Percentiles rank a stretch among this genome's conserved stretches.
Evolutionary conservation across 2,888 invertebrate species (phyloP).

Genomic region (Chouioia cunea): DNA sequence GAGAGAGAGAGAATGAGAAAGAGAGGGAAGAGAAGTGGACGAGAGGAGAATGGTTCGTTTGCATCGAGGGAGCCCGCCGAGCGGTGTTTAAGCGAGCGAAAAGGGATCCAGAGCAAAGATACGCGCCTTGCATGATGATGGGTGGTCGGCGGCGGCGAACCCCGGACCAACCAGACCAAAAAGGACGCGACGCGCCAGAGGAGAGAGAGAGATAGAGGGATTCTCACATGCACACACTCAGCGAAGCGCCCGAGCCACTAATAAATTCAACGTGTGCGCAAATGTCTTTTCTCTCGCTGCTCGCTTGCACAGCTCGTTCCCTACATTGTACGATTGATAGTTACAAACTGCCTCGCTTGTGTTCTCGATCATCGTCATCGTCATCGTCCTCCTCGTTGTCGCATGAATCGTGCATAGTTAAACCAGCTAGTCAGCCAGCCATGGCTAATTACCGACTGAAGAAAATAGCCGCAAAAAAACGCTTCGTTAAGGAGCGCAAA

Average conservation of each 20-base stretch:
- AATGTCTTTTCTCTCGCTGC: constrained; percentile 37
- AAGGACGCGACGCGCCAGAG: too few species aligned
- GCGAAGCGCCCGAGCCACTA: constrained; percentile 28
- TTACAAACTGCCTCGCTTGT: too few species aligned
- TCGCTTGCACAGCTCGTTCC: background rate
- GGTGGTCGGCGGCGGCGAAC: constrained; percentile 45
- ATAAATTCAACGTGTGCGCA: constrained; percentile 43
- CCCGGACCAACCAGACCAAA: constrained; percentile 2
- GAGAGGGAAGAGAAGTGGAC: constrained; percentile 19
- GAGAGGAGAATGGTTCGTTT: constrained; percentile 57
- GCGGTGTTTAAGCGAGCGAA: constrained; percentile 55
- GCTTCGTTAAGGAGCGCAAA: too few species aligned
- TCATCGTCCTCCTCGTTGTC: background rate
- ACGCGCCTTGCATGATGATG: constrained; percentile 49
- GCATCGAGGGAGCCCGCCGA: constrained; percentile 52
- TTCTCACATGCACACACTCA: too few species aligned
- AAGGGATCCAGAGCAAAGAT: constrained; percentile 54
- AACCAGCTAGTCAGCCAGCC: constrained; percentile 26
- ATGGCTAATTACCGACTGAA: too few species aligned
- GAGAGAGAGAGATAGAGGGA: too few species aligned
- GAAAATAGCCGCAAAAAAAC: too few species aligned
- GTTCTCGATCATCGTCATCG: too few species aligned
- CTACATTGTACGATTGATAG: too few species aligned
- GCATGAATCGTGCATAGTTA: constrained; percentile 34
- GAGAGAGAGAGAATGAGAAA: constrained; percentile 15